Conservation (phyloP, 2,113 vertebrate genomes). For the Brachyhypopomus occidentalis region DNA sequence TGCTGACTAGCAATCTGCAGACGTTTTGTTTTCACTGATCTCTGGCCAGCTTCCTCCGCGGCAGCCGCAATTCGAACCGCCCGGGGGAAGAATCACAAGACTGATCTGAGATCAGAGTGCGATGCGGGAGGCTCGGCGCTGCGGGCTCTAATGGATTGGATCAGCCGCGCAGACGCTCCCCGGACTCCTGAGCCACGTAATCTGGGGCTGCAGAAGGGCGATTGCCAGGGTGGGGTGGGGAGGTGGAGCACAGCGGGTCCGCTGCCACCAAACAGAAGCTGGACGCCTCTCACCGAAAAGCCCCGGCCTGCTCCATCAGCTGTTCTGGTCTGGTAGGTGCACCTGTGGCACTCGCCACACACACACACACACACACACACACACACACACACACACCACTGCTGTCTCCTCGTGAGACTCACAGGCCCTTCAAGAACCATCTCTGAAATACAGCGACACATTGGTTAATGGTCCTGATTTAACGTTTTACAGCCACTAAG, state of each 20-base stretch:
- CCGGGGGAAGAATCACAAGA: neutral
- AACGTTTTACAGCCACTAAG: too few relatives aligned
- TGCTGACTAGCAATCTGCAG: constrained; percentile 1
- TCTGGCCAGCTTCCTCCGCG: neutral
- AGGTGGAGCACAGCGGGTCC: neutral
- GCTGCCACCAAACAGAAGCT: neutral
- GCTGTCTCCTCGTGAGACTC: too few relatives aligned
- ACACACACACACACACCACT: too few relatives aligned
- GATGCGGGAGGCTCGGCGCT: neutral
- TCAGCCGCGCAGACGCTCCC: constrained; percentile 15
- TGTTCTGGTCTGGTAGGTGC: too few relatives aligned
- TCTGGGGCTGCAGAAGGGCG: constrained; percentile 20
- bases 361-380: too few relatives aligned
- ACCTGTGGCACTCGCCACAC: too few relatives aligned
- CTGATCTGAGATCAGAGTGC: constrained; percentile 16
- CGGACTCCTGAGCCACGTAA: constrained; percentile 11
- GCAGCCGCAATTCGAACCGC: neutral
- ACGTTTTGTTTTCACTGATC: neutral
- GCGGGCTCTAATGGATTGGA: constrained; percentile 39
- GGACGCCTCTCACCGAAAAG: neutral
- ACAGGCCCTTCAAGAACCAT: too few relatives aligned
- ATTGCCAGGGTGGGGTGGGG: neutral
- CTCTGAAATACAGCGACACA: too few relatives aligned
- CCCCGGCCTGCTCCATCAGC: too few relatives aligned
- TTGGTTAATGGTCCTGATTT: too few relatives aligned